phyloP scores from a whole-genome alignment of 2,888 invertebrate genomes.

The Congeria kusceri region DNA sequence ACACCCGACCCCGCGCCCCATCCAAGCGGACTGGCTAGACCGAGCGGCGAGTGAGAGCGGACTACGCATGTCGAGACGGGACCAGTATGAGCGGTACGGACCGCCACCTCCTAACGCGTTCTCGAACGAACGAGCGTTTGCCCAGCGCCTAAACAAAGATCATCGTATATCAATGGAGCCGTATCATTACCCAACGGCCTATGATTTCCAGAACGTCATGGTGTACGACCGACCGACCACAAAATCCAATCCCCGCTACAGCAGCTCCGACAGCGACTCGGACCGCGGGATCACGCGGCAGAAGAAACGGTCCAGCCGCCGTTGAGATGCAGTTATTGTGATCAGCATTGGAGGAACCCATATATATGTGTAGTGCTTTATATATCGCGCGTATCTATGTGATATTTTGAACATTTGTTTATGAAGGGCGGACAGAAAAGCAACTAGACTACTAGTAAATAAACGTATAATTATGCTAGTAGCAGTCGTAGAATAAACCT shows the following conservation, averaged over 20 bases:
- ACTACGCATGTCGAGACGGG: conserved; percentile 31
- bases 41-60: conserved; percentile 46
- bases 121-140: conserved; percentile 53
- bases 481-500: too few species aligned
- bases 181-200: conserved; percentile 50
- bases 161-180: conserved; percentile 31
- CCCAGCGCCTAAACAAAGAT: conserved; percentile 40
- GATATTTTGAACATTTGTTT: too few species aligned
- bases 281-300: conserved; percentile 12
- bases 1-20: conserved; percentile 4
- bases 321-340: too few species aligned
- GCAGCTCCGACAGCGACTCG: conserved; percentile 34
- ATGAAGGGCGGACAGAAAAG: too few species aligned
- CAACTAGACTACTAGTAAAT: too few species aligned
- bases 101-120: conserved; percentile 18
- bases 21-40: conserved; percentile 40
- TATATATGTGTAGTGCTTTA: too few species aligned
- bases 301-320: background rate
- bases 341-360: too few species aligned
- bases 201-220: conserved; percentile 43
- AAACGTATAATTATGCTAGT: too few species aligned
- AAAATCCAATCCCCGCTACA: conserved; percentile 62
- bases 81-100: conserved; percentile 1
- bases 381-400: too few species aligned
- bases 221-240: conserved; percentile 45